Base-by-base conservation (phyloP, 2,797 vertebrate genomes). In the Phrynocephalus forsythii region DNA sequence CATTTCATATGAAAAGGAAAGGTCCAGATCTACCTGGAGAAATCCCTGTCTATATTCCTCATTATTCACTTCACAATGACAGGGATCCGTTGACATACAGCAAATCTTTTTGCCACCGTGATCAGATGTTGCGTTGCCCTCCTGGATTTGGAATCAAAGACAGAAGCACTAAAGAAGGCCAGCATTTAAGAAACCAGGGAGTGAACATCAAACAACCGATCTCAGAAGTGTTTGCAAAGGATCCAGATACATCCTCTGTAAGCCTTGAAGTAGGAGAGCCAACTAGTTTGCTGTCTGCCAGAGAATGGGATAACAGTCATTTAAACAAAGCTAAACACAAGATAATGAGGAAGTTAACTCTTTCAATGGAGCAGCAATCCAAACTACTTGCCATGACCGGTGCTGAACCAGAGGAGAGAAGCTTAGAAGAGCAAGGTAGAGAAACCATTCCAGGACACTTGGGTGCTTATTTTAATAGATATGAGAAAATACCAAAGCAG, bases 351-450 rank as follows among this genome's bases (percentile, higher is more conserved):
- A 96, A 93, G n/a, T 56, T 95, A 72, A 69, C 85, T 7, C 93
- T 98, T 69, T 94, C 93, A 26, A 75, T 6, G 0, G 92, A 96
- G 28, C 96, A 97, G 75, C 98, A 94, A 85, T 94, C 95, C 80
- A 95, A 91, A 88, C 93, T 97, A 2, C 90, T 94, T 67, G 94
- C 96, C 84, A 98, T 97, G 95, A 95, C 94, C 0, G 30, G 92
- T 89, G 8, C 16, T 6, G 20, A 81, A 84, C 28, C 89, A 56
- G 38, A 95, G 91, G 94, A 72, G 84, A 82, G 33, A 83, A 85
- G 30, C 1, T 48, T 9, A 5, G 28, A 48, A 2, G 16, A 0
- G 60, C 44, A 1, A 2, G 89, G 30, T 44, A 72, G n/a, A 33
- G 50, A 38, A 89, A 18, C 13, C 60, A 28, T 84, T 79, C 82